Base-by-base conservation (phyloP, 2,888 invertebrate species). In the Eledone cirrhosa region DNA sequence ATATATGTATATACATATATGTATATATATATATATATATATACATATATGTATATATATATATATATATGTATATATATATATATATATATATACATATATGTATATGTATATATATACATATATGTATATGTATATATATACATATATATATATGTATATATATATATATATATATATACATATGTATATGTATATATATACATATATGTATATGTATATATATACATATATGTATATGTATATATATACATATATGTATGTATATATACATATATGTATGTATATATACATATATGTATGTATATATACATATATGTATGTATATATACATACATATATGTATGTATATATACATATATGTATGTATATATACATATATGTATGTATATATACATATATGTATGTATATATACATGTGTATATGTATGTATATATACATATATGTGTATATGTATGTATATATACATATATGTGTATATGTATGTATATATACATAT, bases 401-500 rank as follows among this genome's bases (percentile, higher is more conserved):
- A 5, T 24, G 27, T 63, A 24, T 1, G 2, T 11, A 24, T 63
- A 19, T 63, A 11, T 27, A 63, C 11, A 1, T 63, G n/a, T 27
- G 27, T 24, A 2, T 27, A 2, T 63, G 22, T 63, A 8, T 63
- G 19, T 63, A 27, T 63, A 8, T 63, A 13, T 63, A 8, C 27
- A 63, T 16, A 24, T 63, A 1, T 19, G 41, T 41, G 41, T 41
- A 2, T 67, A 63, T 63, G 11, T 63, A 24, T 19, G 11, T 24
- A 19, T 63, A 19, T 63, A 63, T 27, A 19, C 19, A 63, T 63
- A 19, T 63, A 63, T 22, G 14, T 63, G 22, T 63, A 22, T 63
- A 72, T 72, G 8, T 33, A 5, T 69, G 14, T 72, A 16, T 72
- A 72, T 41, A 72, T 72, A 72, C 31, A 29, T 72, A 72, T 41